phyloP scores from a whole-genome alignment of 2,113 vertebrate species.

The Hymenochirus boettgeri region DNA sequence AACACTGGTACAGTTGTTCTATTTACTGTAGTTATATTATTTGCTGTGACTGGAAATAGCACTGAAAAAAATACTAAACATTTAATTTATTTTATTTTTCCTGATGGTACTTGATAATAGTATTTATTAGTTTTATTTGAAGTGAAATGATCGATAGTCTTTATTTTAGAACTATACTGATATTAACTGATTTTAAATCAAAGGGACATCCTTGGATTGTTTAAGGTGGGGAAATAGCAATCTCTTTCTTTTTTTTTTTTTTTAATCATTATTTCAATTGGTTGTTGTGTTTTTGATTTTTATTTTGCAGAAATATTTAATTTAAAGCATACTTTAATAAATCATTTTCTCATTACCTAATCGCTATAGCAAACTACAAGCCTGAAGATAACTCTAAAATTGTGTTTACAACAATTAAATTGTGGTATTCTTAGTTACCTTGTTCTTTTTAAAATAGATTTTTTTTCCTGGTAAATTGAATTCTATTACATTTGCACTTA shows the following conservation, averaged over 20 bases:
- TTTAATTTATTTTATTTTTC: slow-evolving; percentile 58
- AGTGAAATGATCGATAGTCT: slow-evolving; percentile 54
- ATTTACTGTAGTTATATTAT: slow-evolving; percentile 50
- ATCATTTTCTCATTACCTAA: not conserved
- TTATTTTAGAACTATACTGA: slow-evolving; percentile 45
- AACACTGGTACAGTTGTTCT: slow-evolving; percentile 61
- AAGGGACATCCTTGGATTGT: slow-evolving; percentile 11
- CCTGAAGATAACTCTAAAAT: not conserved
- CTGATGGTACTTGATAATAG: slow-evolving; percentile 64
- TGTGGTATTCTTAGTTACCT: slow-evolving; percentile 45
- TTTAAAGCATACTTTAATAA: slow-evolving; percentile 37
- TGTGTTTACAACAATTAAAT: slow-evolving; percentile 12
- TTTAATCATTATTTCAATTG: slow-evolving; percentile 25
- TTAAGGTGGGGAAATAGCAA: slow-evolving; percentile 10
- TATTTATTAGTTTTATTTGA: slow-evolving; percentile 58
- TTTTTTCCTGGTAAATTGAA: slow-evolving; percentile 47
- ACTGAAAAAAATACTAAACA: slow-evolving; percentile 54
- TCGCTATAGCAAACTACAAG: not conserved
- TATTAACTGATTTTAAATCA: slow-evolving; percentile 20
- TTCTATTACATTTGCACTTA: slow-evolving; percentile 63
- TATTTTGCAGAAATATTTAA: slow-evolving; percentile 36
- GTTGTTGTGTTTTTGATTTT: not conserved
- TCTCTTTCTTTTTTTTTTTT: slow-evolving; percentile 41
- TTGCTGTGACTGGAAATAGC: slow-evolving; percentile 57
- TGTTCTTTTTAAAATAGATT: slow-evolving; percentile 45